phyloP scores from a whole-genome alignment of 2,888 invertebrate genomes.

The Drosophila emarginata region DNA sequence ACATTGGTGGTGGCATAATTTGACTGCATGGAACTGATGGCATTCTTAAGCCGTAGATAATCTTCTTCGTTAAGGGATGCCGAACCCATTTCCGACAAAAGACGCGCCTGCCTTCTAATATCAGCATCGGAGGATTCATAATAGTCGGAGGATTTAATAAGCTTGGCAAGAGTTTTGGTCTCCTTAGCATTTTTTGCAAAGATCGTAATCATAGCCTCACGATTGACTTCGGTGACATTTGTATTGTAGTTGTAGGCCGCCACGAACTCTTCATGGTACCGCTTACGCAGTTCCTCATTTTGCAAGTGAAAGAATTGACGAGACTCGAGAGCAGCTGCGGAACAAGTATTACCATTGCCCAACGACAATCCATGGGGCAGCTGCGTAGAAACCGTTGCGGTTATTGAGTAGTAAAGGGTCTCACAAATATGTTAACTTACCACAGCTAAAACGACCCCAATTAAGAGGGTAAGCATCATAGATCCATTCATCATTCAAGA shows the following conservation, averaged over 20 bases:
- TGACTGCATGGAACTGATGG: constrained; percentile 88
- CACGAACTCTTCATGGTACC: constrained; percentile 84
- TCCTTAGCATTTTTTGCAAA: constrained; percentile 67
- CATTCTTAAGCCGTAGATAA: constrained; percentile 85
- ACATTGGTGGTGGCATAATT: constrained; percentile 90
- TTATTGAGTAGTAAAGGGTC: too few species aligned
- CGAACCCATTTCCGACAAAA: constrained; percentile 87
- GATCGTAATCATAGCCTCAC: constrained; percentile 82
- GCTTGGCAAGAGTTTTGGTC: constrained; percentile 76
- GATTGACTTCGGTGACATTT: constrained; percentile 89
- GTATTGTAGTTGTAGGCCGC: constrained; percentile 87
- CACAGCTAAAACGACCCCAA: neutral
- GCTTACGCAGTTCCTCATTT: constrained; percentile 84
- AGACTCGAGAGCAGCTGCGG: constrained; percentile 83
- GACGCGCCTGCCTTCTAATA: constrained; percentile 88
- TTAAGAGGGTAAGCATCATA: neutral
- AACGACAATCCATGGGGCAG: constrained; percentile 27
- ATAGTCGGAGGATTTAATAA: constrained; percentile 85
- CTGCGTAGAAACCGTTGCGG: constrained; percentile 20
- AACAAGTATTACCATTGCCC: constrained; percentile 42
- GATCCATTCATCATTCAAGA: neutral
- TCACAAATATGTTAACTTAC: neutral
- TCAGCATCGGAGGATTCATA: constrained; percentile 86
- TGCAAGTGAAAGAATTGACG: constrained; percentile 85
- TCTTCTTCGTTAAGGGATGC: constrained; percentile 88